Base-by-base conservation (phyloP, 2,797 vertebrate genomes). In the Neosilurus hyrtlii region DNA sequence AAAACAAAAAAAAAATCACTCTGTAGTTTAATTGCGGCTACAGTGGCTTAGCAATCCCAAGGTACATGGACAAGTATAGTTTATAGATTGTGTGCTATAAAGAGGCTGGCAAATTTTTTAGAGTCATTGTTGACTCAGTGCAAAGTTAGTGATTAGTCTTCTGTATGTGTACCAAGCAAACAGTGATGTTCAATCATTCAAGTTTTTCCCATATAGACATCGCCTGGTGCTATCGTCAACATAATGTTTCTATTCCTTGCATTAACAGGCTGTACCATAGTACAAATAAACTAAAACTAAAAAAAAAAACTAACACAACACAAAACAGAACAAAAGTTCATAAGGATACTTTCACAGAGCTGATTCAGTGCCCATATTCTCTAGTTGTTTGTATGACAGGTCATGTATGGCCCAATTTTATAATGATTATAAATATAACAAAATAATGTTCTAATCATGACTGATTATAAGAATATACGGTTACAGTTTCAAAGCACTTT, bases 101-200 rank as follows among this genome's bases (percentile, higher is more conserved):
- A 79, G 26, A 68, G 26, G 30, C 37, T 35, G 57, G 20, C 26
- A 2, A 49, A 4, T 73, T 43, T 43, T 74, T 61, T 61, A 61
- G 18, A 75, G 22, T 52, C 43, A 70, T 3, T 75, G 20, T 62
- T 72, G 79, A 59, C 63, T 71, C 56, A 26, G 37, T 24, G 71
- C 79, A 61, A 75, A 35, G 89, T 90, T 90, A 90, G 87, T 89
- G 85, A 91, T 92, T 89, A 91, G 6, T 24, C 79, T 52, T 18
- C 82, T 82, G 81, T 80, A 52, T 88, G 83, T 74, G 30, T 26
- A 63, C 18, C 56, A 83, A 88, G 85, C 80, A 89, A 88, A 87
- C 84, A 85, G 74, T 10, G 56, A 75, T 52, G 63, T 85, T 80
- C 71, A 82, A 57, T 72, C 56, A 61, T 78, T 65, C 61, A 81